A percentile compares a stretch with the other conserved stretches of the same genome.
phyloP scores from a whole-genome alignment of 2,113 vertebrate species.

The Laticauda laticaudata region DNA sequence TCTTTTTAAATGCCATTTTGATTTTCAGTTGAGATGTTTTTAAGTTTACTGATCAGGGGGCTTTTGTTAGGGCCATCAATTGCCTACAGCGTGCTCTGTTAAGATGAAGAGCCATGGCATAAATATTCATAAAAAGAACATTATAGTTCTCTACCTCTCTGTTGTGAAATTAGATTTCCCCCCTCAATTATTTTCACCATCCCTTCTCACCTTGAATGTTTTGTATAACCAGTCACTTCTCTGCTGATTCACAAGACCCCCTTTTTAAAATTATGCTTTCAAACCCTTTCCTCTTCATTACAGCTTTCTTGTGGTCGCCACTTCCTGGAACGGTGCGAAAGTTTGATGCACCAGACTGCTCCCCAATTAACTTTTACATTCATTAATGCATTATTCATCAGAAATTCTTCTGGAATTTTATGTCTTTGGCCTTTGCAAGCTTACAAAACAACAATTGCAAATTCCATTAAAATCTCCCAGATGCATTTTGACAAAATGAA shows the following conservation, averaged over 20 bases:
- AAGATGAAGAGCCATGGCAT: not conserved
- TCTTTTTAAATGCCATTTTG: not conserved
- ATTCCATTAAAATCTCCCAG: not conserved
- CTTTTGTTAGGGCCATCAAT: not conserved
- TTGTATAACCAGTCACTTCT: not conserved
- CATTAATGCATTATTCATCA: not conserved
- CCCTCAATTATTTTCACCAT: not conserved
- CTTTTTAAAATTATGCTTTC: not conserved
- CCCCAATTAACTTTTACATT: not conserved
- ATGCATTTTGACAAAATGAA: accelerated
- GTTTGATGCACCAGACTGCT: not conserved
- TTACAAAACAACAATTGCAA: not conserved
- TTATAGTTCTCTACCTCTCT: not conserved
- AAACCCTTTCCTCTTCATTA: not conserved
- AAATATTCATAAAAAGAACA: not conserved
- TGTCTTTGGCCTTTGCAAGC: not conserved
- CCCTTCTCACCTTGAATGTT: not conserved
- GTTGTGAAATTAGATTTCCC: not conserved
- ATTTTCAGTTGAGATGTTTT: not conserved
- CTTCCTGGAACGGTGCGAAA: not conserved
- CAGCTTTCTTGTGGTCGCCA: not conserved
- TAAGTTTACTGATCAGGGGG: not conserved
- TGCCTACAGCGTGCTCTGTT: not conserved
- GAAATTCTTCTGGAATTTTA: not conserved
- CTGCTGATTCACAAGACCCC: not conserved